Conservation (phyloP, 2,888 invertebrate species). For the Nomada goodeniana region DNA sequence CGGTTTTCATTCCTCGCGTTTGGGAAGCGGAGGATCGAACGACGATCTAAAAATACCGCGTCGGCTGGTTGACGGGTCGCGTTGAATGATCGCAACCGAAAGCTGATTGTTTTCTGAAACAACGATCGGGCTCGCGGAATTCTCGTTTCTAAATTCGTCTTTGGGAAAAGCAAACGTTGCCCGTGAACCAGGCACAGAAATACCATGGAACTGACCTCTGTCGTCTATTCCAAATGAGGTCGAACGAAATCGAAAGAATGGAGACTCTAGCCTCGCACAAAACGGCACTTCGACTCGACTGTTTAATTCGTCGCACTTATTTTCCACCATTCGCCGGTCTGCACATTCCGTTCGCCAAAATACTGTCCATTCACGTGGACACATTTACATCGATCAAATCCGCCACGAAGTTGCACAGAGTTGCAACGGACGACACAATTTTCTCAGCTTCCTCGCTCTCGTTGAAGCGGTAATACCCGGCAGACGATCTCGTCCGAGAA, state of each 20-base stretch:
- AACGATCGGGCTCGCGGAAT: not conserved
- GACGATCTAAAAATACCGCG: slow-evolving; percentile 39
- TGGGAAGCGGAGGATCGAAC: not conserved
- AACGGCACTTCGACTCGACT: slow-evolving; percentile 8
- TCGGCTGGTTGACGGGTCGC: slow-evolving; percentile 3
- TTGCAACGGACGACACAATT: not conserved
- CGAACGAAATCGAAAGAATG: slow-evolving; percentile 34
- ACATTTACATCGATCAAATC: no score
- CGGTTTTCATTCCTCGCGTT: not conserved
- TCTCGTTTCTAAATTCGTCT: slow-evolving; percentile 24
- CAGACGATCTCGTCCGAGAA: not conserved
- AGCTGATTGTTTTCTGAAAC: slow-evolving; percentile 50
- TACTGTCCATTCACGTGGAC: no score
- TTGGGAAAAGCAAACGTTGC: slow-evolving; percentile 46
- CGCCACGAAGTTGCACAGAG: no score
- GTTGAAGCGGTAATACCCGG: not conserved
- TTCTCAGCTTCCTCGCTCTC: not conserved
- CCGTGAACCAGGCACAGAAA: slow-evolving; percentile 6
- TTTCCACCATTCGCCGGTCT: no score
- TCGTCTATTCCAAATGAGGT: slow-evolving; percentile 15
- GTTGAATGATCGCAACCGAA: slow-evolving; percentile 10
- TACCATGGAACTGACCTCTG: slow-evolving; percentile 37
- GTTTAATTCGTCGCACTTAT: no score
- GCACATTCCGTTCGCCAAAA: not conserved
- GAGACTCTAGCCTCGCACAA: slow-evolving; percentile 39